Evolutionary conservation across 2,113 vertebrate species (phyloP).

Genomic region (Tretioscincus oriximinensis): DNA sequence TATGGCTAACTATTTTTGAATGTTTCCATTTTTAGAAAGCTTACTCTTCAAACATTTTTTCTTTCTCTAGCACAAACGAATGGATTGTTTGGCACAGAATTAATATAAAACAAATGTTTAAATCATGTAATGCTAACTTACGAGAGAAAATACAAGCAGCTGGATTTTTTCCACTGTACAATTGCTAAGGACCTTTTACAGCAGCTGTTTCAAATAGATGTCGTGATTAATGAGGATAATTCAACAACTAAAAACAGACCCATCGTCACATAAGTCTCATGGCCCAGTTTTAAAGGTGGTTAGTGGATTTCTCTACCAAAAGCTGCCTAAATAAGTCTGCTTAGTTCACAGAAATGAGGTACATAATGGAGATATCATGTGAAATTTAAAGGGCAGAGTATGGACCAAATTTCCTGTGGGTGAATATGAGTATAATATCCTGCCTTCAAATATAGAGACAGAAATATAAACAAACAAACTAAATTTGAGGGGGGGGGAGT

Average conservation of each 20-base stretch:
- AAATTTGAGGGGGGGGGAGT: no score
- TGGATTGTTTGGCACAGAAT: constrained; percentile 52
- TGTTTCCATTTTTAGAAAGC: constrained; percentile 59
- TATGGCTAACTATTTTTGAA: constrained; percentile 35
- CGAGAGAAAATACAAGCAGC: constrained; percentile 68
- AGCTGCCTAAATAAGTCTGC: constrained; percentile 5
- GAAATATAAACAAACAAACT: no score
- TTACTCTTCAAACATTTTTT: constrained; percentile 46
- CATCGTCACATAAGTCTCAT: constrained; percentile 52
- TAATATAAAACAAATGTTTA: constrained; percentile 69
- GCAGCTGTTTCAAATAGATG: constrained; percentile 69
- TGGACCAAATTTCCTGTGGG: neutral
- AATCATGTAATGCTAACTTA: constrained; percentile 64
- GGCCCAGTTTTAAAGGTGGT: constrained; percentile 40
- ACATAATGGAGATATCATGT: constrained; percentile 31
- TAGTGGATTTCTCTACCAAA: constrained; percentile 26
- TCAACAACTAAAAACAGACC: constrained; percentile 68
- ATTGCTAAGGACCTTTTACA: constrained; percentile 55
- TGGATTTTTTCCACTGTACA: constrained; percentile 65
- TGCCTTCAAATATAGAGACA: neutral
- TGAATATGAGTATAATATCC: neutral
- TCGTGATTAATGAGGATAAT: constrained; percentile 69
- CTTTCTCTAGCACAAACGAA: constrained; percentile 59
- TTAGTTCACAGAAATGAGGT: constrained; percentile 18
- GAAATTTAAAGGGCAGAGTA: constrained; percentile 30